phyloP scores from a whole-genome alignment of 1,140 invertebrate species.

The Ladona fulva region DNA sequence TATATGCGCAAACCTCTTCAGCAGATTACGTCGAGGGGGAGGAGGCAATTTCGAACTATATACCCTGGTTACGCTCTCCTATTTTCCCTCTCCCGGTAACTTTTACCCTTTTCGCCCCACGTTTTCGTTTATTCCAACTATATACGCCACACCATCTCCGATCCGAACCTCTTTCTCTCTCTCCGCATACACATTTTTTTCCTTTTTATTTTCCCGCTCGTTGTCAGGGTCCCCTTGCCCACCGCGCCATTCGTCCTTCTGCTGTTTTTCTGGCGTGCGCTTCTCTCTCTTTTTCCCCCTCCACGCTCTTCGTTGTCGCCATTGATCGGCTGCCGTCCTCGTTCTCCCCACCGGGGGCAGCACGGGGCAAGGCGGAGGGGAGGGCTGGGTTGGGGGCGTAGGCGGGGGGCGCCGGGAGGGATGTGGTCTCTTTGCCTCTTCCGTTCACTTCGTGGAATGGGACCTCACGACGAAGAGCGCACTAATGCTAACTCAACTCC shows the following conservation, averaged over 20 bases:
- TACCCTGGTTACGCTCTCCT: not conserved
- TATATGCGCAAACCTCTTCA: not conserved
- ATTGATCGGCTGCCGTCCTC: not conserved
- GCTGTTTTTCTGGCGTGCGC: not conserved
- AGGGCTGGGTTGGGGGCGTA: not conserved
- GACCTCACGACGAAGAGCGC: not conserved
- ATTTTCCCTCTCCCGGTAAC: conserved; percentile 2
- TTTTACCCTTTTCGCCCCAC: not conserved
- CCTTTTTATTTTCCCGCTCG: not conserved
- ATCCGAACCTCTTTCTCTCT: not conserved
- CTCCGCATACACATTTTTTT: conserved; percentile 1
- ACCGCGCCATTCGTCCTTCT: conserved; percentile 6
- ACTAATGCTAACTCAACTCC: not conserved
- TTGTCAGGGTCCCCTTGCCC: not conserved
- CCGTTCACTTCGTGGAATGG: conserved; percentile 1
- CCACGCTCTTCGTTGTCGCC: not conserved
- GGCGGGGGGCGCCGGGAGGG: not conserved
- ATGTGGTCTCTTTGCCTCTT: not conserved
- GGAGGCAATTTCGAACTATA: not conserved
- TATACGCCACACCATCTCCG: conserved; percentile 5
- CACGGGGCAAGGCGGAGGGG: not conserved
- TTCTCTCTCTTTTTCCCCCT: conserved; percentile 1
- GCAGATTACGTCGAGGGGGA: not conserved
- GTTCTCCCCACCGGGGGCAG: not conserved
- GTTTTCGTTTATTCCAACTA: conserved; percentile 10